Evolutionary conservation across 2,113 vertebrate species (phyloP).

Genomic region (Lota lota): DNA sequence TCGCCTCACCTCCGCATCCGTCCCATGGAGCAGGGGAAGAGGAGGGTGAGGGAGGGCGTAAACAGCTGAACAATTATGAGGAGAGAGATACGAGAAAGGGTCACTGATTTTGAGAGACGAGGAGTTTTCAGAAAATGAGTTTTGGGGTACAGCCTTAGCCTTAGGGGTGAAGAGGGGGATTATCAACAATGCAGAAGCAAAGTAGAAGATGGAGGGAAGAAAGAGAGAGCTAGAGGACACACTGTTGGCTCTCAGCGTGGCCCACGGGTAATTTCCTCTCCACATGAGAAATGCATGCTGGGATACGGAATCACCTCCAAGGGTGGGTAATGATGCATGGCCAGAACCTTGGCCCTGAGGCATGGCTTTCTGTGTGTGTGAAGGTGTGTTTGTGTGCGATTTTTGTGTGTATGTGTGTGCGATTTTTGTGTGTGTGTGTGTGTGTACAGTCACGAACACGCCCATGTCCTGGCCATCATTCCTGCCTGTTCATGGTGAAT

Average conservation of each 20-base stretch:
- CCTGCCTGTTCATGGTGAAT: constrained; percentile 66
- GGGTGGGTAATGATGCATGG: constrained; percentile 75
- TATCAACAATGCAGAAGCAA: constrained; percentile 20
- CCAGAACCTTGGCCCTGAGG: constrained; percentile 72
- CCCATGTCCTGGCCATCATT: constrained; percentile 60
- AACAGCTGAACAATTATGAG: constrained; percentile 9
- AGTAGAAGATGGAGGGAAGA: constrained; percentile 24
- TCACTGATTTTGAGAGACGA: constrained; percentile 22
- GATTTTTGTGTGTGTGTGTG: constrained; percentile 27
- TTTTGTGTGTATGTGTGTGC: background rate
- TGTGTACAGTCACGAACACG: background rate
- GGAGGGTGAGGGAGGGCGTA: background rate
- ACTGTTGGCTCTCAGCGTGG: constrained; percentile 69
- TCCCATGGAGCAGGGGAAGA: constrained; percentile 6
- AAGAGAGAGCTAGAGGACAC: constrained; percentile 54
- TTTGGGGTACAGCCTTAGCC: too few relatives aligned
- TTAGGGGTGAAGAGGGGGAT: too few relatives aligned
- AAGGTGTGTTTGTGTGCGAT: constrained; percentile 13
- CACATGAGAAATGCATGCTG: constrained; percentile 76
- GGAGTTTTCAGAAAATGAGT: too few relatives aligned
- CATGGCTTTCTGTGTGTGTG: constrained; percentile 54
- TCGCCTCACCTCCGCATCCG: constrained; percentile 23
- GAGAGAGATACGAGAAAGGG: background rate
- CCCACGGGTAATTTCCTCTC: constrained; percentile 74
- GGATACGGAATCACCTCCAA: constrained; percentile 74